Evolutionary conservation across 2,797 vertebrate species (phyloP), one percentile per base, ranked within the genome.

Genomic region (Myotis findleyi): DNA sequence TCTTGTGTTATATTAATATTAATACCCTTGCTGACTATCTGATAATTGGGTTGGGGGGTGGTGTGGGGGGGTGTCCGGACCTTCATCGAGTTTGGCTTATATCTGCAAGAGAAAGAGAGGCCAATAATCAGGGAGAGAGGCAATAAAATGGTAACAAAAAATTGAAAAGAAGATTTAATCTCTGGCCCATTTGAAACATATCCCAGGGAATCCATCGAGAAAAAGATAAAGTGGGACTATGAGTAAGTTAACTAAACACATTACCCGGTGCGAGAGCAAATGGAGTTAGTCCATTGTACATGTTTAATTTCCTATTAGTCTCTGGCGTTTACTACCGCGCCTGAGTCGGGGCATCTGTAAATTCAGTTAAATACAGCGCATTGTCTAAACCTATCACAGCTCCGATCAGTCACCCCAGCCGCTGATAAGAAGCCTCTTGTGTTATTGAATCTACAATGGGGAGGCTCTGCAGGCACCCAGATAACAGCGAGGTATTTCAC

Each of bases 361-460:
- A 99, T 99, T 98, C 99, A 98, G 98, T 99, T 99, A 99, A 99
- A 99, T 98, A 98, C 98, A 97, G 98, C 97, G 98, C 98, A 99
- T 99, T 99, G 99, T 99, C 99, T 99, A 98, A 98, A 98, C 98
- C 98, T 99, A 99, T 99, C 98, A 98, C 98, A 97, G 98, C 97
- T 98, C 98, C 99, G 99, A 99, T 99, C 99, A 99, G 98, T 99
- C 99, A 99, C 98, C 99, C 98, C 23, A 97, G 98, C 98, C 97
- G 98, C 98, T 98, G 99, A 99, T 98, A 99, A 99, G 99, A 98
- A 98, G 98, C 98, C 97, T 98, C 98, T 98, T 98, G 98, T 99
- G 99, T 99, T 99, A 99, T 99, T 99, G 99, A 98, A 99, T 99
- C 98, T 99, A 99, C 99, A 99, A 98, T 99, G 98, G 97, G 98